Evolutionary conservation across 2,797 vertebrate genomes (phyloP).

Genomic region (Hirundo rustica): DNA sequence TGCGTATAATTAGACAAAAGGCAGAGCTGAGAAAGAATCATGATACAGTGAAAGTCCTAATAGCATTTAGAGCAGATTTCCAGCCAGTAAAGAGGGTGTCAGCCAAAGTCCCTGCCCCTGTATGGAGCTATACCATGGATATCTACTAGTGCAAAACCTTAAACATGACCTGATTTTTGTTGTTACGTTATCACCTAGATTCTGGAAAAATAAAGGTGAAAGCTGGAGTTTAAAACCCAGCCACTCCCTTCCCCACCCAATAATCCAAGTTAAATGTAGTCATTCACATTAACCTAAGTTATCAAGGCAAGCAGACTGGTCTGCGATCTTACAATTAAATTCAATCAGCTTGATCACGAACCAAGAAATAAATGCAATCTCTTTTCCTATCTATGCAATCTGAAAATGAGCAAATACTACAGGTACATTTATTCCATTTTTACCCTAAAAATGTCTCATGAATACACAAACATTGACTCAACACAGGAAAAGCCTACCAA

Average conservation of each 20-base stretch:
- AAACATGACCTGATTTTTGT: not conserved
- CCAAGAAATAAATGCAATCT: not conserved
- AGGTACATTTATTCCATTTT: not conserved
- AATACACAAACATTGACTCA: not conserved
- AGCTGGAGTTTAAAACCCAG: not conserved
- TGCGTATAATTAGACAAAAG: not conserved
- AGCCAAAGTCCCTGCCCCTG: not conserved
- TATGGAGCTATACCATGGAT: not conserved
- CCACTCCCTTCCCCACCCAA: not conserved
- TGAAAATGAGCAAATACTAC: constrained; percentile 5
- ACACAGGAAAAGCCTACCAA: not conserved
- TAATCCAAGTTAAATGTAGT: not conserved
- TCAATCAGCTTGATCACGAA: not conserved
- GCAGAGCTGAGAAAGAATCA: not conserved
- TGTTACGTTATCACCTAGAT: not conserved
- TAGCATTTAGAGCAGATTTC: not conserved
- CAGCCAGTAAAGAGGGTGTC: not conserved
- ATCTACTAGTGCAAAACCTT: not conserved
- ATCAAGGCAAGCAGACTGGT: not conserved
- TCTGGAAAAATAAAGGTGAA: not conserved
- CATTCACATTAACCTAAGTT: not conserved
- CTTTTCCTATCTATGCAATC: not conserved
- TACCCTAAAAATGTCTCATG: not conserved
- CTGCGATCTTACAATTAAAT: not conserved
- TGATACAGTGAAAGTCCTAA: not conserved